Evolutionary conservation across 2,113 vertebrate genomes (phyloP), one percentile per base, ranked within the genome.

Genomic region (Panurus biarmicus): DNA sequence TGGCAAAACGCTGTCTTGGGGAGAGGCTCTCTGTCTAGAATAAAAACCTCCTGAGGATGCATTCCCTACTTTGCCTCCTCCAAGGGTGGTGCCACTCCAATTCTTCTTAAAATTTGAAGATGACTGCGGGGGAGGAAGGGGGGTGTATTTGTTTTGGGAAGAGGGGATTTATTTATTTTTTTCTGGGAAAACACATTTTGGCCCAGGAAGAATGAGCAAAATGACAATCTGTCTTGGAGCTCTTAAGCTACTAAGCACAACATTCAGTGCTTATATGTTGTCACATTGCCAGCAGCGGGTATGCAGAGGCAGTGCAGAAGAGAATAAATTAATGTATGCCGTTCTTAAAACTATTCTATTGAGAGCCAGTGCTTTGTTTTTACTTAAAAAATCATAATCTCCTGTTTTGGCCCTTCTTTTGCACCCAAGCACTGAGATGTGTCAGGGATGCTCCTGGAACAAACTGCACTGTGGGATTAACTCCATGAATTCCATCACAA

Each of bases 241-340:
- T 93, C 90, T 91, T 91, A 47, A 93, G 92, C 90, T 93, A 62
- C 85, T 74, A 60, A 95, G 87, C 56, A 54, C 74, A 89, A 48
- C 36, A 40, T 89, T 93, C 81, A 16, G 71, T 64, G 78, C 93
- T 94, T 91, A 14, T 56, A 64, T 64, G 36, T 60, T 94, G 93
- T 90, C 36, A 4, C 2, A 1, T 77, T 95, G 92, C 93, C 93
- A 95, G 85, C 78, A 77, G 75, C 1, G 11, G 65, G 57, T 90
- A 71, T 75, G 83, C 77, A 90, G 90, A 71, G 73, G 71, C 78
- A 83, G 16, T 64, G 75, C 78, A 89, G 91, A 82, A 76, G 69
- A 91, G 70, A 78, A 75, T 57, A 70, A 86, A 90, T 87, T 74
- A 83, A 36, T 35, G 48, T 86, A 38, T 77, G 48, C 44, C 38